These are phyloP conservation scores for Paramormyrops kingsleyae DNA, from an alignment of 2,113 vertebrate species.

Conservation along the genomic window DNA sequence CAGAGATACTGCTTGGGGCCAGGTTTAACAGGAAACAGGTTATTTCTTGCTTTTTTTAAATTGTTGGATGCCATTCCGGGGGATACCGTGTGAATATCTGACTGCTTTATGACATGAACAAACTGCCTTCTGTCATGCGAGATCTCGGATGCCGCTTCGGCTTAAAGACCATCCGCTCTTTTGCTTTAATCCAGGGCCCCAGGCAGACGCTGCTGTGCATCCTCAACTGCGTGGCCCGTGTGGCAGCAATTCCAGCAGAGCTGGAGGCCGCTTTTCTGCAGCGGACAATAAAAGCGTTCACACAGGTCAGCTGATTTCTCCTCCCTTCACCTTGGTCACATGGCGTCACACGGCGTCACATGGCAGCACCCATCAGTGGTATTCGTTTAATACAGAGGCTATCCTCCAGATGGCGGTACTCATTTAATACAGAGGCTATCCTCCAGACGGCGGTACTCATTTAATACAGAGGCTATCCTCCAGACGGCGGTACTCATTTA, in stretches of 20 bases:
- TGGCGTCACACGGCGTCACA: background rate
- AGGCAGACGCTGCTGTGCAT: constrained; percentile 82
- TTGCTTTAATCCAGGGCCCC: constrained; percentile 62
- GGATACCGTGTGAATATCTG: background rate
- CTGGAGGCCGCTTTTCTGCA: constrained; percentile 72
- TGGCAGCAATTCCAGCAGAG: constrained; percentile 67
- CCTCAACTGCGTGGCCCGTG: constrained; percentile 75
- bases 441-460: too few relatives aligned
- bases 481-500: too few relatives aligned
- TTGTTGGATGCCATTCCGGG: background rate
- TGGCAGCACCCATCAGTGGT: background rate
- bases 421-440: too few relatives aligned
- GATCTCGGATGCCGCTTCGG: background rate
- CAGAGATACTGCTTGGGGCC: background rate
- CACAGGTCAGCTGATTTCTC: constrained; percentile 65
- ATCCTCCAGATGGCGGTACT: background rate
- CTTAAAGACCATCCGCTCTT: constrained; percentile 8
- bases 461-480: too few relatives aligned
- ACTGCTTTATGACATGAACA: background rate
- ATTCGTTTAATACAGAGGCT: background rate
- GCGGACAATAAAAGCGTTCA: constrained; percentile 79
- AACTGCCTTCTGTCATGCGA: background rate
- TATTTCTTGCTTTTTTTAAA: background rate
- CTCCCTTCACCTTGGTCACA: background rate
- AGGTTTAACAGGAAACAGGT: background rate